Evolutionary conservation across 2,113 vertebrate genomes (phyloP).

Genomic region (Urocitellus parryii): DNA sequence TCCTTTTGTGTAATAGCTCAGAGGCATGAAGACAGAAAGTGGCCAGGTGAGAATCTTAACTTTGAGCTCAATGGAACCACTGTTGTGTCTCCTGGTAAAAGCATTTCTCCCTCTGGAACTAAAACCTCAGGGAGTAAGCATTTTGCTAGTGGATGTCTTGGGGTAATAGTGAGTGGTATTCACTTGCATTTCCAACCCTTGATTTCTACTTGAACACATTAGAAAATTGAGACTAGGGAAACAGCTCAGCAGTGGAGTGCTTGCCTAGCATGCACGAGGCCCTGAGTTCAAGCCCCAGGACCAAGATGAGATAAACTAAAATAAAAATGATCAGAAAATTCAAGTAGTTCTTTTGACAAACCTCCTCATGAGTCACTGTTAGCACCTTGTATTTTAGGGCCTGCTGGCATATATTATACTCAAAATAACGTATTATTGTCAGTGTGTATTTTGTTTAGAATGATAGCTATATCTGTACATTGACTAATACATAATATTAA

Average conservation of each 20-base stretch:
- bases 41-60: not conserved
- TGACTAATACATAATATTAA: not conserved
- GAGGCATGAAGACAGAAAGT: not conserved
- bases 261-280: too few species aligned
- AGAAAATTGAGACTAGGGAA: not conserved
- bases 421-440: not conserved
- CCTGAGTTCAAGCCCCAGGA: too few species aligned
- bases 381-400: not conserved
- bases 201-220: not conserved
- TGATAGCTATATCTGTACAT: not conserved
- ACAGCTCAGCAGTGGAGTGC: too few species aligned
- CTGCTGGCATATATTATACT: not conserved
- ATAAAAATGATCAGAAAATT: not conserved
- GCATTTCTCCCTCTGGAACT: not conserved
- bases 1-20: not conserved
- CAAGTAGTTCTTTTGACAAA: not conserved
- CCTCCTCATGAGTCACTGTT: not conserved
- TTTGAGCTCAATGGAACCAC: not conserved
- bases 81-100: not conserved
- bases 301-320: too few species aligned
- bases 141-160: not conserved
- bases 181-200: not conserved
- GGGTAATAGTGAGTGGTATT: not conserved
- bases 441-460: not conserved
- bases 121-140: not conserved